Evolutionary conservation across 2,888 invertebrate species (phyloP).

Genomic region (Phorcus lineatus): DNA sequence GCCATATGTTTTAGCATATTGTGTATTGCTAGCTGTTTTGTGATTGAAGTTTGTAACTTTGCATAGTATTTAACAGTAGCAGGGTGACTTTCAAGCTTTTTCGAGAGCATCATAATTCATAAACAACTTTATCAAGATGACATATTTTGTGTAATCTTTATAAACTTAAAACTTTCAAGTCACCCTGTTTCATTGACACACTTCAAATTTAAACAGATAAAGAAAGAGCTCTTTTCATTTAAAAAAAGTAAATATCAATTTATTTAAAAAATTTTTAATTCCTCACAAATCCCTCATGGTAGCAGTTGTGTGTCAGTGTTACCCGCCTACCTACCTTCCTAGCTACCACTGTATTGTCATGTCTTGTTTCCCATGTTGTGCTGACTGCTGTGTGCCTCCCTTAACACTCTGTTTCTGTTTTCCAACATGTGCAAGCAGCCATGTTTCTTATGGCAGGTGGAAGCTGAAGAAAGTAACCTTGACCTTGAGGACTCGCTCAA

Average conservation of each 20-base stretch:
- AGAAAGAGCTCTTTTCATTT: too few relatives aligned
- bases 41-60: conserved; percentile 9
- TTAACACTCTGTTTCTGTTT: conserved; percentile 26
- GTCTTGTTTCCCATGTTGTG: conserved; percentile 6
- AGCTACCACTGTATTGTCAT: background rate
- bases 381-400: conserved; percentile 19
- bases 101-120: too few relatives aligned
- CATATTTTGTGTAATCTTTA: too few relatives aligned
- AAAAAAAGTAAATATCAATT: too few relatives aligned
- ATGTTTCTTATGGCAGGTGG: conserved; percentile 56
- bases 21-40: conserved; percentile 17
- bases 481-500: conserved; percentile 70
- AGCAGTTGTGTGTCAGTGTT: too few relatives aligned
- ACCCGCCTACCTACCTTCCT: too few relatives aligned
- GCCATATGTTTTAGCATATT: background rate
- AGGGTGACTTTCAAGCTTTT: background rate
- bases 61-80: background rate
- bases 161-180: too few relatives aligned
- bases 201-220: background rate
- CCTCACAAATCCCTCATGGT: too few relatives aligned
- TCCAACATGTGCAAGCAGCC: conserved; percentile 26
- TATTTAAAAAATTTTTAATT: too few relatives aligned
- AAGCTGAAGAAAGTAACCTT: conserved; percentile 79
- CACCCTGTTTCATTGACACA: conserved; percentile 5
- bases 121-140: too few relatives aligned